Evolutionary conservation across 92 coral and sea anemone genomes (phyloP).

Genomic region (Epizoanthus ramosus): DNA sequence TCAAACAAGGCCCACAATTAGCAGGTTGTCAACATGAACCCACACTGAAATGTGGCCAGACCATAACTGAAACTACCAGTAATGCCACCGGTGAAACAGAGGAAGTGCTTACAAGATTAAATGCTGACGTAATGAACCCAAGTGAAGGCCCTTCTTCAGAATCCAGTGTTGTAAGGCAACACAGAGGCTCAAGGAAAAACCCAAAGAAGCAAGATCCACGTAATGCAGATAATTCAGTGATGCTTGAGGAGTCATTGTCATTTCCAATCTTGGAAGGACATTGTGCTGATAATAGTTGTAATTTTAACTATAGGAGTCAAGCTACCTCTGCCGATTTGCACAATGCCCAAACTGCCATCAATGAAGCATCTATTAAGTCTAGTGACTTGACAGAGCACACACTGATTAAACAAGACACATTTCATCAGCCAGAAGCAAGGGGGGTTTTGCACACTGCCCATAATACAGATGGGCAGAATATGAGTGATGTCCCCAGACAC

Average conservation of each 20-base stretch:
- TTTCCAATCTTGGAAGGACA: not conserved
- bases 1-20: too few species aligned
- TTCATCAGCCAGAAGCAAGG: not conserved
- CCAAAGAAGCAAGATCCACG: not conserved
- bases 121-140: too few species aligned
- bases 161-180: not conserved
- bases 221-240: not conserved
- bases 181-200: not conserved
- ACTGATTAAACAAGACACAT: not conserved
- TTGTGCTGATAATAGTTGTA: not conserved
- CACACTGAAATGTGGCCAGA: not conserved
- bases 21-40: too few species aligned
- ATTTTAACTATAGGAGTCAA: not conserved
- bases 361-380: not conserved
- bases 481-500: not conserved
- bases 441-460: not conserved
- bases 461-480: not conserved
- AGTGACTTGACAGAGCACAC: not conserved
- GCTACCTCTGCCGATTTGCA: not conserved
- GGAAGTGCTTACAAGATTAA: too few species aligned
- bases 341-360: not conserved
- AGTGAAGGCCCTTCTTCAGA: too few species aligned
- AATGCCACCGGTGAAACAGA: too few species aligned
- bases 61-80: not conserved
- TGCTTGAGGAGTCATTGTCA: not conserved